phyloP scores from a whole-genome alignment of 2,113 vertebrate genomes.

The Agapornis roseicollis region DNA sequence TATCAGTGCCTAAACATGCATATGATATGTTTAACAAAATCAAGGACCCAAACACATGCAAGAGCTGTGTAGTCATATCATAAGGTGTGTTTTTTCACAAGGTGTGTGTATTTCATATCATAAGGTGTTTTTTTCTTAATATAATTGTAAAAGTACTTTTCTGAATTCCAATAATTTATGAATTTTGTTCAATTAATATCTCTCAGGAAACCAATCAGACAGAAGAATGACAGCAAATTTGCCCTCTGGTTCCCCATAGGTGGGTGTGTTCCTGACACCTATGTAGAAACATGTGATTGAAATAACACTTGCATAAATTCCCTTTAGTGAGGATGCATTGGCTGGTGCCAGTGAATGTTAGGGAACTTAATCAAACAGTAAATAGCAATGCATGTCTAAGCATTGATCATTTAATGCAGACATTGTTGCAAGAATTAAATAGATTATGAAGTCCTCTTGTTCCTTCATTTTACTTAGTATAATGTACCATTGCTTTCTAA shows the following conservation, averaged over 20 bases:
- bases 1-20: background rate
- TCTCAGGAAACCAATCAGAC: background rate
- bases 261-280: background rate
- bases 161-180: background rate
- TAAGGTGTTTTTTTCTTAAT: background rate
- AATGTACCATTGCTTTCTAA: background rate
- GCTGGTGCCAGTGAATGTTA: background rate
- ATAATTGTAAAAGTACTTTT: background rate
- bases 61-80: background rate
- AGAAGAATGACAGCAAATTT: background rate
- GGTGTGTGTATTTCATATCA: background rate
- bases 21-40: background rate
- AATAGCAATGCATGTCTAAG: background rate
- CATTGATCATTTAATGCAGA: conserved; percentile 16
- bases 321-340: background rate
- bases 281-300: background rate
- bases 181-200: background rate
- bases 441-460: background rate
- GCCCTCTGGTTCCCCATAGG: background rate
- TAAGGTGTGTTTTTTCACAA: background rate
- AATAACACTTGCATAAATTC: conserved; percentile 30
- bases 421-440: background rate
- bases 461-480: background rate
- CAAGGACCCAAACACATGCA: background rate
- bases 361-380: conserved; percentile 14